Percentiles rank a stretch among this genome's conserved stretches.
Evolutionary conservation across 2,113 vertebrate genomes (phyloP).

Genomic region (Perognathus longimembris): DNA sequence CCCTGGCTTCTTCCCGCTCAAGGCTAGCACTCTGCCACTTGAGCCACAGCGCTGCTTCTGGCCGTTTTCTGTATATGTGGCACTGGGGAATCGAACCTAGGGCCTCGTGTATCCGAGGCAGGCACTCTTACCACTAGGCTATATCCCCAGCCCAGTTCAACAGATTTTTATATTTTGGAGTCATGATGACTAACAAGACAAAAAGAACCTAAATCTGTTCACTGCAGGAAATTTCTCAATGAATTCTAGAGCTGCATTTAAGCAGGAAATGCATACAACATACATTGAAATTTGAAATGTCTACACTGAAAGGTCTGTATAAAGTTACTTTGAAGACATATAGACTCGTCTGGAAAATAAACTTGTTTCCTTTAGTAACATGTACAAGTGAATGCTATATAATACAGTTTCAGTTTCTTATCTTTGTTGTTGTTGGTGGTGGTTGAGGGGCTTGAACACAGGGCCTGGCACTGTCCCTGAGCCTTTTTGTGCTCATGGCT

Average conservation of each 20-base stretch:
- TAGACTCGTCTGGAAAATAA: slow-evolving; percentile 40
- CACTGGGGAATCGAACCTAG: too few relatives aligned
- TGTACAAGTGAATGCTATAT: background rate
- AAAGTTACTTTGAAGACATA: slow-evolving; percentile 26
- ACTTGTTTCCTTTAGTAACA: slow-evolving; percentile 18
- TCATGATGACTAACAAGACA: slow-evolving; percentile 10
- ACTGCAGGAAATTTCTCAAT: slow-evolving; percentile 7
- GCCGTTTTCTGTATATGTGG: too few relatives aligned
- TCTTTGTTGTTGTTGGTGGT: too few relatives aligned
- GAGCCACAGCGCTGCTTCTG: too few relatives aligned
- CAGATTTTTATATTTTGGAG: background rate
- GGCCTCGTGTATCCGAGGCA: too few relatives aligned
- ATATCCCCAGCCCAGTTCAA: too few relatives aligned
- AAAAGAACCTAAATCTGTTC: background rate
- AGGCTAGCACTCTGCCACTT: too few relatives aligned
- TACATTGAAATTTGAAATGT: slow-evolving; percentile 35
- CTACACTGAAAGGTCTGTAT: background rate
- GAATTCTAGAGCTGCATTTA: background rate
- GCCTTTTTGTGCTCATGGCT: too few relatives aligned
- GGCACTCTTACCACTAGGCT: too few relatives aligned
- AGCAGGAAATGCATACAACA: background rate
- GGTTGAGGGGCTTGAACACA: too few relatives aligned
- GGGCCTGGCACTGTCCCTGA: too few relatives aligned
- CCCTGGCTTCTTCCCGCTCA: too few relatives aligned
- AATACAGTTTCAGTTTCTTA: slow-evolving; percentile 34